Base-by-base conservation (phyloP, 2,797 vertebrate species). In the Neosilurus hyrtlii region DNA sequence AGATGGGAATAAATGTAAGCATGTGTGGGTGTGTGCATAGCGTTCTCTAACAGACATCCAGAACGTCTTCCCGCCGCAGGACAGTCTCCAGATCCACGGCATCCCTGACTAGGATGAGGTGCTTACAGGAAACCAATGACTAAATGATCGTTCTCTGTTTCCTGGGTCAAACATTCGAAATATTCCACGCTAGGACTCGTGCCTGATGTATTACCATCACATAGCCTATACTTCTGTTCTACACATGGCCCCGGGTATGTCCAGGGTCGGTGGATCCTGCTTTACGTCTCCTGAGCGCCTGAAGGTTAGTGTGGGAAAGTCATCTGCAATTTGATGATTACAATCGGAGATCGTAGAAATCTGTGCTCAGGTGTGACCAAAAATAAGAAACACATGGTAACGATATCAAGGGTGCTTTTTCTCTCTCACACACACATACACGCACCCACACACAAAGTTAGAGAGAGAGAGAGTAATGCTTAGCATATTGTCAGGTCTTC, bases 341-440 rank as follows among this genome's bases (percentile, higher is more conserved):
- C 61, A 68, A 61, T 76, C 54, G 49, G 37, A 66, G 51, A 75
- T 75, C 62, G 8, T 51, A 35, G 14, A 66, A 67, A 79, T 30
- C 77, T 66, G 43, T 51, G 51, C 51, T 80, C 83, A 85, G 81
- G 83, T 83, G 81, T 80, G n/a, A 57, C 51, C 57, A 51, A 67
- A 81, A 83, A 77, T 67, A 51, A 67, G 66, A 83, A 82, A 59
- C 81, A 80, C 57, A 77, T 71, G 80, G 72, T 49, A 49, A 61
- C 68, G 11, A 22, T 24, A 77, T 43, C 22, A 77, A 71, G 37
- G 24, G 15, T 56, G 15, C 30, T 30, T 30, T 30, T 30, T 30
- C 30, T 30, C 30, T 30, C 30, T 30, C 11, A 68, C 26, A 26
- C 63, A 26, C 24, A 68, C 20, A 43, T 22, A 18, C 61, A 3